Conservation (phyloP, 2,797 vertebrate species). For the Sebastes hopkinsi region DNA sequence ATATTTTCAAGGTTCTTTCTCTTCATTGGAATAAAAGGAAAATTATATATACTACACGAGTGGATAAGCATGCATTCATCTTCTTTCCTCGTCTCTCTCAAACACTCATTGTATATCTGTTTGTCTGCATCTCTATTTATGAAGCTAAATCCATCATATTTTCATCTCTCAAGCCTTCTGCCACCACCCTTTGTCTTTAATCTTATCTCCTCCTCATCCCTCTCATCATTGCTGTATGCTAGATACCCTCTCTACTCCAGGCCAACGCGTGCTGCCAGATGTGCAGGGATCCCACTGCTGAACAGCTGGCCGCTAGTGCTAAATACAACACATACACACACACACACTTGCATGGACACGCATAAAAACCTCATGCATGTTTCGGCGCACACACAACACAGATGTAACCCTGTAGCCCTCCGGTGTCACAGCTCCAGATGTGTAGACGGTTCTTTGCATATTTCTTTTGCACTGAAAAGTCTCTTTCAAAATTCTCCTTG, state of each 20-base stretch:
- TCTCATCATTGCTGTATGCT: constrained; percentile 9
- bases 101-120: background rate
- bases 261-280: constrained; percentile 60
- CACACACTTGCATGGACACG: background rate
- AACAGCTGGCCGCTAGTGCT: constrained; percentile 61
- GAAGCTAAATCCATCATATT: constrained; percentile 34
- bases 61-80: background rate
- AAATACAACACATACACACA: constrained; percentile 16
- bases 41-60: background rate
- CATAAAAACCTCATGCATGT: background rate
- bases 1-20: background rate
- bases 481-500: constrained; percentile 8
- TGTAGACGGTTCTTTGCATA: background rate
- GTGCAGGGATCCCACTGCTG: constrained; percentile 60
- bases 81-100: background rate
- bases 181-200: constrained; percentile 19
- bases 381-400: background rate
- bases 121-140: constrained; percentile 14
- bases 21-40: background rate
- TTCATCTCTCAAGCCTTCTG: constrained; percentile 14
- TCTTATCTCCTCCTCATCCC: constrained; percentile 15
- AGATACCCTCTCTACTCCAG: constrained; percentile 41
- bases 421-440: constrained; percentile 26
- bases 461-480: constrained; percentile 1
- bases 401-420: constrained; percentile 9